Evolutionary conservation across 2,888 invertebrate species (phyloP).

Genomic region (Bombylius major): DNA sequence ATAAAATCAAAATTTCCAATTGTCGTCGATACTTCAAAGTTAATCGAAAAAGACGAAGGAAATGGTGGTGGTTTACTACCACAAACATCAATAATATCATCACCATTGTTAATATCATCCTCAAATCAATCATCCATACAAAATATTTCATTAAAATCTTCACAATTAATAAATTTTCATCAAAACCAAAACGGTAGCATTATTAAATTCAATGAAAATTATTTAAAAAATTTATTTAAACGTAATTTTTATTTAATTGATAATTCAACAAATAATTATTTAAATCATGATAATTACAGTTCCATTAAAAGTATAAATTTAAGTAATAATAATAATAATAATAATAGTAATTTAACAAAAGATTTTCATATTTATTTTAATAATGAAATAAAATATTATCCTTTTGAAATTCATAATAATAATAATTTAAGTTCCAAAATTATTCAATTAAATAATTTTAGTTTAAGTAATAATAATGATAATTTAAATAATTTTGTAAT

Average conservation of each 20-base stretch:
- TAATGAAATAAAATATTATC: neutral
- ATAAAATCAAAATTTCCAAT: slow-evolving; percentile 11
- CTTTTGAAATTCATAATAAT: neutral
- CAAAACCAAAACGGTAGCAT: neutral
- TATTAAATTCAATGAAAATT: neutral
- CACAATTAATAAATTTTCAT: no score
- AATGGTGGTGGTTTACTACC: neutral
- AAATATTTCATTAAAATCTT: no score
- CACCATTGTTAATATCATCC: neutral
- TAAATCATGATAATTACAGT: neutral
- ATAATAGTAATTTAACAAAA: neutral
- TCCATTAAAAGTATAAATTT: neutral
- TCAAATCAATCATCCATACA: no score
- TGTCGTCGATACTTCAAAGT: slow-evolving; percentile 13
- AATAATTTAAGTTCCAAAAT: neutral
- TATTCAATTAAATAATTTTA: neutral
- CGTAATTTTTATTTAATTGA: neutral
- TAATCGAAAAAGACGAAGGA: slow-evolving; percentile 13
- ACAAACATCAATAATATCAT: slow-evolving; percentile 1
- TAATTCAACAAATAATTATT: no score
- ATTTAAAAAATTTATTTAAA: neutral
- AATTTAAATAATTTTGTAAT: neutral
- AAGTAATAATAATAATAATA: neutral
- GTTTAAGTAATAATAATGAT: neutral
- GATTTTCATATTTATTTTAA: neutral